Percentiles rank a stretch among this genome's conserved stretches.
These are phyloP conservation scores for Ormyrus labotus DNA, from an alignment of 2,888 invertebrate genomes.

Conservation along the genomic window DNA sequence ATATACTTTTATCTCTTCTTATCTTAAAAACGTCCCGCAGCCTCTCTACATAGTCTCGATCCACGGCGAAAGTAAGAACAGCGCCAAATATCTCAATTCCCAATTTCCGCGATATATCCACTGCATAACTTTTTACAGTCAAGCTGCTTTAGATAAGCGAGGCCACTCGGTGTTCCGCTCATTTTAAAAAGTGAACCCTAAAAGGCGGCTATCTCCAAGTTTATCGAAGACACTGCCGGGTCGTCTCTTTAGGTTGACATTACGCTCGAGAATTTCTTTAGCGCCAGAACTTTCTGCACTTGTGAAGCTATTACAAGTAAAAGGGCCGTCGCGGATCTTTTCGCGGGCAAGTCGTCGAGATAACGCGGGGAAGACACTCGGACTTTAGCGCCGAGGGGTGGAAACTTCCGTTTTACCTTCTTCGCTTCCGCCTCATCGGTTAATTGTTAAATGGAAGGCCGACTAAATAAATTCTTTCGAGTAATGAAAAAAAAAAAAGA, in stretches of 20 bases:
- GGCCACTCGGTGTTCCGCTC: no score
- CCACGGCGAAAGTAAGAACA: no score
- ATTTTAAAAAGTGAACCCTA: no score
- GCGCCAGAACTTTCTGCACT: constrained; percentile 9
- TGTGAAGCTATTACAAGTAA: constrained; percentile 26
- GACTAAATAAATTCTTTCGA: no score
- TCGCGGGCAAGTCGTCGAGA: background rate
- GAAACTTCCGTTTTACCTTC: background rate
- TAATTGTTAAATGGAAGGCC: no score
- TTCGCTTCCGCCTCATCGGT: background rate
- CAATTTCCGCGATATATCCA: no score
- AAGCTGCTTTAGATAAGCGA: no score
- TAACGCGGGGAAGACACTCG: background rate
- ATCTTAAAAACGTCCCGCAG: background rate
- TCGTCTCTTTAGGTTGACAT: background rate
- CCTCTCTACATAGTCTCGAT: background rate
- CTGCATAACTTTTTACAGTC: no score
- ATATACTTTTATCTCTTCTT: no score
- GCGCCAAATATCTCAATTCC: no score
- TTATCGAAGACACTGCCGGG: constrained; percentile 11
- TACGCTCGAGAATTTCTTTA: constrained; percentile 26
- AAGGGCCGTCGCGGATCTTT: background rate
- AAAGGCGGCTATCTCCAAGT: background rate
- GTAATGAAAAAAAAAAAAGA: no score
- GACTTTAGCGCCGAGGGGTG: background rate